These are phyloP conservation scores for Rhabditoides inermis DNA, from an alignment of 2,888 invertebrate species.

Conservation along the genomic window DNA sequence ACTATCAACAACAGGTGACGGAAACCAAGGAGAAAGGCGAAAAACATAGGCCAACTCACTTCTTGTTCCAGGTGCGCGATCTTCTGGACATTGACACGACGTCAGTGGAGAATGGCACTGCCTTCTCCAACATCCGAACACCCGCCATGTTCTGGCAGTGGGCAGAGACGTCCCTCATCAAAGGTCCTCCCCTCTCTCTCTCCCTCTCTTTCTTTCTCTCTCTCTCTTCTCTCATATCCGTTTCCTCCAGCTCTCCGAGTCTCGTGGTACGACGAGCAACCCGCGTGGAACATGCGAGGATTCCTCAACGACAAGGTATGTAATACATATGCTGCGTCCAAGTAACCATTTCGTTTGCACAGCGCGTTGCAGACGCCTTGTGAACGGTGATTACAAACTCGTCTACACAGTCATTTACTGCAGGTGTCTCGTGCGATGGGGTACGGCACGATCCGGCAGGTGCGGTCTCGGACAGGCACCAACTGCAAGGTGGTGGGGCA, in stretches of 20 bases:
- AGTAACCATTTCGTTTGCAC: no score
- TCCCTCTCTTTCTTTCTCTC: not conserved
- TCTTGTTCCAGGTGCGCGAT: not conserved
- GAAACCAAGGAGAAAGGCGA: no score
- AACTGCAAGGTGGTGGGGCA: constrained; percentile 14
- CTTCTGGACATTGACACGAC: constrained; percentile 1
- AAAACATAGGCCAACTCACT: no score
- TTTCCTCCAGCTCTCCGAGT: constrained; percentile 54
- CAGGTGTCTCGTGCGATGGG: constrained; percentile 58
- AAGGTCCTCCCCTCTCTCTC: not conserved
- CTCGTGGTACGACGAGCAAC: constrained; percentile 57
- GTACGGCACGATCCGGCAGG: constrained; percentile 58
- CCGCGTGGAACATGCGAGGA: constrained; percentile 56
- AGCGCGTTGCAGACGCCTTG: no score
- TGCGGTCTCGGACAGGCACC: constrained; percentile 50
- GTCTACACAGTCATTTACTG: no score
- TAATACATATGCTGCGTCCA: no score
- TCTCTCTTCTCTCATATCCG: no score
- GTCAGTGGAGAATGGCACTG: no score
- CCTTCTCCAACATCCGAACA: constrained; percentile 23
- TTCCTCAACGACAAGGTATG: constrained; percentile 56
- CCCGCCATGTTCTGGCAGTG: constrained; percentile 29
- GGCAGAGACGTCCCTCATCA: constrained; percentile 18
- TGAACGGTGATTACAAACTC: not conserved
- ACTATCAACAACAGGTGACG: constrained; percentile 19